These are phyloP conservation scores for Mactra quadrangularis DNA, from an alignment of 1,140 invertebrate genomes.

Conservation along the genomic window DNA sequence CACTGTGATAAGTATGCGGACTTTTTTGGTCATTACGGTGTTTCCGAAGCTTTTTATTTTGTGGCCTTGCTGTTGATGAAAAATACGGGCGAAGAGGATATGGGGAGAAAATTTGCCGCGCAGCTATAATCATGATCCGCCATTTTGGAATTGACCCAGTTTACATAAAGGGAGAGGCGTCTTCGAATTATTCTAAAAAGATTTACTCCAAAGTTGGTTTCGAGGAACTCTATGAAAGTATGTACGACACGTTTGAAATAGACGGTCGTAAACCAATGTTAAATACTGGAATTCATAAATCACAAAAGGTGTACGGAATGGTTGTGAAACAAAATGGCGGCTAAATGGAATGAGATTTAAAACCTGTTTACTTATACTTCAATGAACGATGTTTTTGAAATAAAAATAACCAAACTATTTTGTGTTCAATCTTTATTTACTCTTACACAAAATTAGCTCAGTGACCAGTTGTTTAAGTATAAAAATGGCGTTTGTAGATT, in stretches of 20 bases:
- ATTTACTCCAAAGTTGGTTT: constrained; percentile 5
- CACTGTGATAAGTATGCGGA: constrained; percentile 1
- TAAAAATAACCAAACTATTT: too few relatives aligned
- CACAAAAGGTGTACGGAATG: constrained; percentile 1
- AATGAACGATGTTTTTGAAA: too few relatives aligned
- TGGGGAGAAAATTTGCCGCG: neutral
- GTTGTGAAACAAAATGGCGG: neutral
- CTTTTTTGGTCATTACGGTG: constrained; percentile 14
- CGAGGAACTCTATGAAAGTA: constrained; percentile 21
- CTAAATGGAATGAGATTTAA: too few relatives aligned
- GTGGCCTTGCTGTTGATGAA: neutral
- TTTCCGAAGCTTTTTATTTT: constrained; percentile 14
- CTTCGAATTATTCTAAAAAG: constrained; percentile 19
- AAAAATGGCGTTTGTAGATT: too few relatives aligned
- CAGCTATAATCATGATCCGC: constrained; percentile 2
- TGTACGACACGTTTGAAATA: neutral
- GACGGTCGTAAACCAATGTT: constrained; percentile 4
- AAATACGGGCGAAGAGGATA: constrained; percentile 6
- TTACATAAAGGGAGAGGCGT: constrained; percentile 4
- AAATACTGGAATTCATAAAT: constrained; percentile 33
- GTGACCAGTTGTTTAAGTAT: too few relatives aligned
- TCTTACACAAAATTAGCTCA: too few relatives aligned
- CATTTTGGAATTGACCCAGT: constrained; percentile 9
- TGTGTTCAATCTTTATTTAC: too few relatives aligned
- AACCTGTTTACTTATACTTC: too few relatives aligned